These are phyloP conservation scores for Procambarus virginalis DNA, from an alignment of 1,140 invertebrate species.

Conservation along the genomic window DNA sequence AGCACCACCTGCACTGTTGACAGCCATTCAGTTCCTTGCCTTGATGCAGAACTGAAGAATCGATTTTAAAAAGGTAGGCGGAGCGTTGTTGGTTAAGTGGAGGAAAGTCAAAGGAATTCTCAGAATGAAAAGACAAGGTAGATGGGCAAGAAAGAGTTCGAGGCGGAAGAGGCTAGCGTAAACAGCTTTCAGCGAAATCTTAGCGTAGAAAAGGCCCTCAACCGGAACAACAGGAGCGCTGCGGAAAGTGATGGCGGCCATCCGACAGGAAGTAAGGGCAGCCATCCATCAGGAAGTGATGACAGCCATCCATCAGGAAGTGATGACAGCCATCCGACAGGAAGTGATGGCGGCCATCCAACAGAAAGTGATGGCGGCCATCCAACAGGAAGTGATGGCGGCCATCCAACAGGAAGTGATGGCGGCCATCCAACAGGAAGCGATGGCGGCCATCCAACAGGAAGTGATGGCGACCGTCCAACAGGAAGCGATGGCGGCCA, in stretches of 20 bases:
- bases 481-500: no score
- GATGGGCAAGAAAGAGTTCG: constrained; percentile 9
- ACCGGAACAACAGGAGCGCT: not conserved
- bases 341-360: no score
- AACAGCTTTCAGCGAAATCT: not conserved
- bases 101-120: not conserved
- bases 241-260: not conserved
- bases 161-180: constrained; percentile 5
- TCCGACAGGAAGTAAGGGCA: not conserved
- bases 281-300: not conserved
- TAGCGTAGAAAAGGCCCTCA: not conserved
- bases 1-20: no score
- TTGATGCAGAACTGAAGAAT: not conserved
- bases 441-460: no score
- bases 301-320: no score
- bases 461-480: no score
- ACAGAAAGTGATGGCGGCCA: not conserved
- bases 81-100: not conserved
- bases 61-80: not conserved
- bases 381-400: not conserved
- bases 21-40: no score
- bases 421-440: no score
- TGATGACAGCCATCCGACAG: not conserved
- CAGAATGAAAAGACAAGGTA: constrained; percentile 11
- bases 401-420: no score